Conservation (phyloP, 30 jellyfish, hydroid and myxozoan genomes). For the Mastigias papua region DNA sequence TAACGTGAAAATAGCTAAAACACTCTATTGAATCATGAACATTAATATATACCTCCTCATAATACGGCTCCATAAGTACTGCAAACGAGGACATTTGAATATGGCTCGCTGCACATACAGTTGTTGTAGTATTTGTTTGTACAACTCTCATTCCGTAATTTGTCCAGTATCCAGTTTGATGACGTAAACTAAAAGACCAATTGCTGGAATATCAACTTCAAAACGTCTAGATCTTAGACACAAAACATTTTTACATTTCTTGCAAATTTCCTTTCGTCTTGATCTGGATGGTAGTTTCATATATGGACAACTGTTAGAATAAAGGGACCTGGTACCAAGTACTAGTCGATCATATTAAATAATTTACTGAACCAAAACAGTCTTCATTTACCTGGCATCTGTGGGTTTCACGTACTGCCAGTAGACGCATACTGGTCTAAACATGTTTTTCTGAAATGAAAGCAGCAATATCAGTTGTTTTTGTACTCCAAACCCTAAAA, state of each 20-base stretch:
- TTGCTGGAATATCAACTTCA: background rate
- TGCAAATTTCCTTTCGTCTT: too few species aligned
- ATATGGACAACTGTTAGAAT: too few species aligned
- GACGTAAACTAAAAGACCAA: constrained; percentile 6
- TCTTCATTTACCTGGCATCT: constrained; percentile 20
- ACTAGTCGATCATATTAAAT: too few species aligned
- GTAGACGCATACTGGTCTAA: constrained; percentile 89
- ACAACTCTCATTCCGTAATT: constrained; percentile 86
- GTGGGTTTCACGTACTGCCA: constrained; percentile 84
- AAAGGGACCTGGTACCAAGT: too few species aligned
- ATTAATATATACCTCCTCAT: constrained; percentile 34
- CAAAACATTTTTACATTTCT: too few species aligned
- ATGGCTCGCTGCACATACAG: constrained; percentile 85
- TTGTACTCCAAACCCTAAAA: background rate
- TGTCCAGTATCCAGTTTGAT: constrained; percentile 90
- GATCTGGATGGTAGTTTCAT: too few species aligned
- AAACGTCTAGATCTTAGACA: too few species aligned
- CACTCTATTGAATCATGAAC: background rate
- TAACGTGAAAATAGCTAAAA: too few species aligned
- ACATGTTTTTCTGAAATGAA: constrained; percentile 48
- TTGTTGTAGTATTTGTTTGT: constrained; percentile 73
- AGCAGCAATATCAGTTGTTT: background rate
- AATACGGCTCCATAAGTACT: constrained; percentile 88
- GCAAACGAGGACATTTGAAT: constrained; percentile 83
- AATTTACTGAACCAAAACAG: background rate